Evolutionary conservation across 2,888 invertebrate species (phyloP).

Genomic region (Megalurothrips usitatus): DNA sequence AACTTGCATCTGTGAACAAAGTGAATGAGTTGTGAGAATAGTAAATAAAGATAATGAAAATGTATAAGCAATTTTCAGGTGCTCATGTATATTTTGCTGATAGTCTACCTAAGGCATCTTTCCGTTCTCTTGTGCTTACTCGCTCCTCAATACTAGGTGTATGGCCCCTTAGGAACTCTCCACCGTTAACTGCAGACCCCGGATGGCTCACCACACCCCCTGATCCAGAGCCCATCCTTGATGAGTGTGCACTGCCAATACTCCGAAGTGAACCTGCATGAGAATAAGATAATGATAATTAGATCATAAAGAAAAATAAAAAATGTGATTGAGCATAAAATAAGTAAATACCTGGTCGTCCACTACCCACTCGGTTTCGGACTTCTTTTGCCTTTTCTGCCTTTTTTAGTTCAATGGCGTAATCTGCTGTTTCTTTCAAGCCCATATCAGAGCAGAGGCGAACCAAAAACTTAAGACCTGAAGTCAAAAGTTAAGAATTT

Average conservation of each 20-base stretch:
- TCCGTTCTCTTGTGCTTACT: background rate
- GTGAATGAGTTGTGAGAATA: slow-evolving; percentile 28
- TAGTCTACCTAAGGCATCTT: background rate
- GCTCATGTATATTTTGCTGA: too few relatives aligned
- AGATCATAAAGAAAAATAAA: background rate
- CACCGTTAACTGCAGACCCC: background rate
- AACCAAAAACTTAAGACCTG: slow-evolving; percentile 79
- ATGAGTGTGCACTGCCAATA: slow-evolving; percentile 51
- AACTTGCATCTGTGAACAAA: slow-evolving; percentile 48
- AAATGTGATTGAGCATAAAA: background rate
- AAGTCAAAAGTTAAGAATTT: slow-evolving; percentile 31
- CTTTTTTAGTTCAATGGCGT: slow-evolving; percentile 77
- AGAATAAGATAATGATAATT: slow-evolving; percentile 31
- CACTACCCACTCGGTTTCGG: slow-evolving; percentile 54
- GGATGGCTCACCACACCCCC: slow-evolving; percentile 40
- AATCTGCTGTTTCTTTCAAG: slow-evolving; percentile 80
- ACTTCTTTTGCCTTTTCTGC: slow-evolving; percentile 57
- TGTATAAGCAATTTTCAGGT: background rate
- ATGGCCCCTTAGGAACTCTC: background rate
- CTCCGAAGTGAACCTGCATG: slow-evolving; percentile 51
- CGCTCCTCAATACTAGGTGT: background rate
- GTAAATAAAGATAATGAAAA: background rate
- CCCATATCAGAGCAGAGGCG: slow-evolving; percentile 85
- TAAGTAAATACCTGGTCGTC: slow-evolving; percentile 42
- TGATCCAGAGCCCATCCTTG: slow-evolving; percentile 54